Evolutionary conservation across 2,113 vertebrate species (phyloP), one percentile per base, ranked within the genome.

Genomic region (Stomatorhinus ivindoensis): DNA sequence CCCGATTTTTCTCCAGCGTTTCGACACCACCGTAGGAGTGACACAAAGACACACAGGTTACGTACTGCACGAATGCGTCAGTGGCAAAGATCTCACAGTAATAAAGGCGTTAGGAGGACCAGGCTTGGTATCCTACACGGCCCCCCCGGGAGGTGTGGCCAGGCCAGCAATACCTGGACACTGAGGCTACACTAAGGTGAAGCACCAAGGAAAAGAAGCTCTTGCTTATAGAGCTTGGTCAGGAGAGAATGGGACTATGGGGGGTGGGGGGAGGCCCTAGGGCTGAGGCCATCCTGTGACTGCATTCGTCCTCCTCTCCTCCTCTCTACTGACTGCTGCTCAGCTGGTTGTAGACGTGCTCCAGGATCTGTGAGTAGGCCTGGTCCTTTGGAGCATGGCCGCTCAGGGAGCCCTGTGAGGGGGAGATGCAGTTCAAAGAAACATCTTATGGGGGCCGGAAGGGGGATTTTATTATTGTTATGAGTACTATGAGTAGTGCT

Each of bases 311-410:
- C 8, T 46, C 4, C 42, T 42, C 8, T 46, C 4, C 42, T 42
- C 53, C 13, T 86, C 65, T 47, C 94, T 94, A 96, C 89, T 94
- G 94, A 48, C 93, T 93, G 91, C 93, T 95, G 91, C 90, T 95
- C 87, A 99, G 96, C 88, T 97, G 93, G 84, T 95, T 95, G 95
- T 97, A 98, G 87, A 99, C 97, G 24, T 99, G 98, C 93, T 99
- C 98, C 92, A 99, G 93, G 92, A 97, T 94, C 73, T 96, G 97
- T 42, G 95, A 92, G 91, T 97, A 97, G 89, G 97, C 97, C 94
- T 97, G 98, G 92, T 99, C 98, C 91, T 98, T 98, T 87, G 98
- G 97, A n/a, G 95, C 98, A 55, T 97, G 96, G 92, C 97, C 97
- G 46, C 97, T 97, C 92, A 99, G 91, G 27, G 98, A 99, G 76